Percentiles rank a stretch among this genome's conserved stretches.
Conservation (phyloP, 2,797 vertebrate genomes). For the Knipowitschia caucasica region DNA sequence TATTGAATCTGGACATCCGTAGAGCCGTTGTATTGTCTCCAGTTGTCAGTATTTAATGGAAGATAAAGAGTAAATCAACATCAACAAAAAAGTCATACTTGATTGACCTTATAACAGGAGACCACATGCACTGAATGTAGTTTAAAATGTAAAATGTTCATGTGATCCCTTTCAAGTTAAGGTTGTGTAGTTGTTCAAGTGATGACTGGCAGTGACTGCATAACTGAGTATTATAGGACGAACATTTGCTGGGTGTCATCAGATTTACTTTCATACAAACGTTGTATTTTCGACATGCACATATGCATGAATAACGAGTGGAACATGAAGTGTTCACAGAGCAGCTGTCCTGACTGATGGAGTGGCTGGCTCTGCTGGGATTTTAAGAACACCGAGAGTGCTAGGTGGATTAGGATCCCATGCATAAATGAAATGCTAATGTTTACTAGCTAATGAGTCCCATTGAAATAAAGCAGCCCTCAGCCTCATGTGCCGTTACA, state of each 20-base stretch:
- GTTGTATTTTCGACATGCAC: not conserved
- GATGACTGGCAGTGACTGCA: no score
- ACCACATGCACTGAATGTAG: no score
- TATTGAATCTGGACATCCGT: no score
- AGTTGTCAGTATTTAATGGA: no score
- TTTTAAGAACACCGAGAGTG: conserved; percentile 27
- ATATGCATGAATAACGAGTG: conserved; percentile 5
- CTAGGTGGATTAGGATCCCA: conserved; percentile 35
- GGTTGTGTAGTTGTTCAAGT: no score
- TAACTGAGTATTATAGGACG: no score
- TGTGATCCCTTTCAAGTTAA: no score
- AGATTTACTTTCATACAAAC: not conserved
- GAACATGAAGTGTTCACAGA: conserved; percentile 18
- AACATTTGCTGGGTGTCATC: not conserved
- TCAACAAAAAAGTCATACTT: no score
- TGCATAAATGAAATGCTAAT: conserved; percentile 43
- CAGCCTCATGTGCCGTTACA: conserved; percentile 11
- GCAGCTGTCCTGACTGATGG: conserved; percentile 18
- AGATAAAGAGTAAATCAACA: no score
- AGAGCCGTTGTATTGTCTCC: no score
- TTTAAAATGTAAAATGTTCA: no score
- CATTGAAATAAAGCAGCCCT: conserved; percentile 29
- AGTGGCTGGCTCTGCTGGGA: conserved; percentile 25
- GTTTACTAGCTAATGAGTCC: conserved; percentile 37
- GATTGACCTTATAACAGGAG: no score